Evolutionary conservation across 2,888 invertebrate genomes (phyloP).

Genomic region (Meandrusa payeni): DNA sequence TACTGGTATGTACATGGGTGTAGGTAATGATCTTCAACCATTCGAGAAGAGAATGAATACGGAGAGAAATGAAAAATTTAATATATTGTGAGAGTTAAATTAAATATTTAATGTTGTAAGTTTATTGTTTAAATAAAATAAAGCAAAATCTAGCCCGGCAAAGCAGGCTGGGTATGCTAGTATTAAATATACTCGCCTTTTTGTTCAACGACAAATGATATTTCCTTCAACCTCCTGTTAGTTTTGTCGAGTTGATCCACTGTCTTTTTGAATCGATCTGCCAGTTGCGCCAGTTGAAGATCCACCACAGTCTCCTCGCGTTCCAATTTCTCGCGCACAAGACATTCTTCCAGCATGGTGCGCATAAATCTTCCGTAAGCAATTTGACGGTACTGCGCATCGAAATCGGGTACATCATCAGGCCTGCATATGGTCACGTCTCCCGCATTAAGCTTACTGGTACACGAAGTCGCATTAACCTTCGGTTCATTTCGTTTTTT

Average conservation of each 20-base stretch:
- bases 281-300: slow-evolving; percentile 64
- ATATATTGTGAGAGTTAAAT: too few species aligned
- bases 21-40: too few species aligned
- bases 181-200: too few species aligned
- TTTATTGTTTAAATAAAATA: too few species aligned
- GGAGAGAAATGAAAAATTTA: too few species aligned
- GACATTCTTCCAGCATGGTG: slow-evolving; percentile 57
- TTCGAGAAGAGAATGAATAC: too few species aligned
- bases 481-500: slow-evolving; percentile 36
- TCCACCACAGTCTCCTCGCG: slow-evolving; percentile 62
- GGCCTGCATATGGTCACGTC: slow-evolving; percentile 45
- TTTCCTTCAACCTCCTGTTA: slow-evolving; percentile 63
- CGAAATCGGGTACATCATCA: slow-evolving; percentile 47
- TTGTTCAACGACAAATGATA: slow-evolving; percentile 69
- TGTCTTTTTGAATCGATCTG: slow-evolving; percentile 67
- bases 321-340: slow-evolving; percentile 63
- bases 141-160: too few species aligned
- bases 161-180: too few species aligned
- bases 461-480: slow-evolving; percentile 27
- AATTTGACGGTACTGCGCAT: slow-evolving; percentile 48
- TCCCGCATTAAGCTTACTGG: slow-evolving; percentile 30
- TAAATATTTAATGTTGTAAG: too few species aligned
- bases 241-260: slow-evolving; percentile 67
- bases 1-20: too few species aligned
- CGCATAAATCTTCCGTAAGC: slow-evolving; percentile 61